phyloP scores from a whole-genome alignment of 2,113 vertebrate species.

The Heterotis niloticus region DNA sequence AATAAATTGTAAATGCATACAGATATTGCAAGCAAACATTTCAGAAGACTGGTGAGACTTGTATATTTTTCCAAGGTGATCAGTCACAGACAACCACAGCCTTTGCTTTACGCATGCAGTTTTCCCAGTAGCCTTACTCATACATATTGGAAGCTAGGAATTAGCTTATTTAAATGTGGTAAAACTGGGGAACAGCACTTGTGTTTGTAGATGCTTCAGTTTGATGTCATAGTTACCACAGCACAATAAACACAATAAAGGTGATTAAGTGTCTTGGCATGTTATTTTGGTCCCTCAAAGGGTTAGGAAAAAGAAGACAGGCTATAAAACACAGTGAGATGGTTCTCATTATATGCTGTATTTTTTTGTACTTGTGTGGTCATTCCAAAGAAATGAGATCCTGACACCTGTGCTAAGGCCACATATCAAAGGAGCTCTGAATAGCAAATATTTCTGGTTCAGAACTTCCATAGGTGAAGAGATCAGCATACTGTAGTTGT shows the following conservation, averaged over 20 bases:
- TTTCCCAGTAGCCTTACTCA: background rate
- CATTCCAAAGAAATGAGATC: too few relatives aligned
- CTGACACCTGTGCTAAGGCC: too few relatives aligned
- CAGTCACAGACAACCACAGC: slow-evolving; percentile 4
- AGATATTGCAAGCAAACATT: background rate
- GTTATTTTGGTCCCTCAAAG: background rate
- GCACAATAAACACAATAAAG: background rate
- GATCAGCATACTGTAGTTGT: too few relatives aligned
- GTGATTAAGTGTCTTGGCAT: slow-evolving; percentile 12
- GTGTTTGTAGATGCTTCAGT: background rate
- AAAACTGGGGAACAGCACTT: background rate
- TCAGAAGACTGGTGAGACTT: background rate
- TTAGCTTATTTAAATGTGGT: background rate
- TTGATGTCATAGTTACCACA: slow-evolving; percentile 10
- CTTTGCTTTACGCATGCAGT: background rate
- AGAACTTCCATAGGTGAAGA: too few relatives aligned
- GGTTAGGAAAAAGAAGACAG: background rate
- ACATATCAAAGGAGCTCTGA: too few relatives aligned
- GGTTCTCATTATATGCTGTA: background rate
- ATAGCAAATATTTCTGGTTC: too few relatives aligned
- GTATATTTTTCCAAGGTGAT: background rate
- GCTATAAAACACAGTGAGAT: background rate
- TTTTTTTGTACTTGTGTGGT: background rate
- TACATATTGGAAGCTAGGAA: background rate
- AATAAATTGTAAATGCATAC: background rate